Conservation (phyloP, 2,113 vertebrate genomes). For the Odontophorus gujanensis region DNA sequence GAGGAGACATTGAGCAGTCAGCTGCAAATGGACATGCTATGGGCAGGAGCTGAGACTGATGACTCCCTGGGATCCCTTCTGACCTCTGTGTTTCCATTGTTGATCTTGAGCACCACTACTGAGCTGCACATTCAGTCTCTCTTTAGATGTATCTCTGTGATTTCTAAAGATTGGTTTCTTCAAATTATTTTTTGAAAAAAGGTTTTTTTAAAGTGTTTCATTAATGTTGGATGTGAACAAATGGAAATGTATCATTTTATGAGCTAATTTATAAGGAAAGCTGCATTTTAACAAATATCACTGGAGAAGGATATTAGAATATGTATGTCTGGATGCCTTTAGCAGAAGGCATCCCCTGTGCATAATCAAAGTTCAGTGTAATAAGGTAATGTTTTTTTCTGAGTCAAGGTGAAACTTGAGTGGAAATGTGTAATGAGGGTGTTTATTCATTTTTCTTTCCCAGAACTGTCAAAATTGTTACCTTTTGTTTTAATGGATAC, state of each 20-base stretch:
- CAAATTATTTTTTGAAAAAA: not conserved
- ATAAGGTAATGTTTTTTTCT: not conserved
- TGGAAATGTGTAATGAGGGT: not conserved
- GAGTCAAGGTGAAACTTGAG: slow-evolving; percentile 37
- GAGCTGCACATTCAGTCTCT: not conserved
- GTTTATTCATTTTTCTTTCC: not conserved
- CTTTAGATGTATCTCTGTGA: not conserved
- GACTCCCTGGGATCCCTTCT: not conserved
- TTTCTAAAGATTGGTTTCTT: not conserved
- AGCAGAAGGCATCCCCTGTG: not conserved
- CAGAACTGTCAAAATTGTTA: slow-evolving; percentile 3
- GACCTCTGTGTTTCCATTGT: not conserved
- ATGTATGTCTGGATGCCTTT: not conserved
- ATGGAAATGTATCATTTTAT: not conserved
- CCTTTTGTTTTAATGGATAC: not conserved
- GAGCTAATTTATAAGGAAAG: not conserved
- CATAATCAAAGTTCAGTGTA: not conserved
- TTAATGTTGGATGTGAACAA: not conserved
- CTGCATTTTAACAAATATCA: not conserved
- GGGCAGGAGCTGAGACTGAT: not conserved
- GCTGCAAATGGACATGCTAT: not conserved
- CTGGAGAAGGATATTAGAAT: not conserved
- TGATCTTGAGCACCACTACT: not conserved
- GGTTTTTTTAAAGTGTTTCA: not conserved
- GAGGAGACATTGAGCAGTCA: not conserved